A percentile compares a stretch with the other conserved stretches of the same genome.
phyloP scores from a whole-genome alignment of 1,140 invertebrate genomes.

The Tetramorium parvispinum region DNA sequence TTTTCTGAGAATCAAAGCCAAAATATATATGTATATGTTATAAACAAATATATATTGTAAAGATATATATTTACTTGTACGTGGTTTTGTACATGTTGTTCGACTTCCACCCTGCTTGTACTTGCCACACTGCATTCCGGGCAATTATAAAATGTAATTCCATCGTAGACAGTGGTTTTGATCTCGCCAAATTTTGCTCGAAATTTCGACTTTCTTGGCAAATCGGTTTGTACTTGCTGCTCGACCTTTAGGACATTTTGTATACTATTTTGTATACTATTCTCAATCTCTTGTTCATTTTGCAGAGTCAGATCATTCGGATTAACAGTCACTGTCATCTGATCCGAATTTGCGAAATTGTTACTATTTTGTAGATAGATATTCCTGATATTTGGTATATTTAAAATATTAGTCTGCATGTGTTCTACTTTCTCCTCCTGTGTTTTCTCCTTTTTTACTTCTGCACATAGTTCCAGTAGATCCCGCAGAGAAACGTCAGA shows the following conservation, averaged over 20 bases:
- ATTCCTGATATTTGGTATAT: conserved; percentile 83
- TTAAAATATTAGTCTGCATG: conserved; percentile 82
- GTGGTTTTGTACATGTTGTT: conserved; percentile 84
- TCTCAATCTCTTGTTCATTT: conserved; percentile 75
- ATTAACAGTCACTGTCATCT: conserved; percentile 79
- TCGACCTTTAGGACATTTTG: conserved; percentile 77
- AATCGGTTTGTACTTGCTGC: conserved; percentile 80
- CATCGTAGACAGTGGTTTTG: conserved; percentile 83
- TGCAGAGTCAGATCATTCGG: conserved; percentile 79
- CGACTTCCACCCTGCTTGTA: conserved; percentile 81
- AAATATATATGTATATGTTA: too few relatives aligned
- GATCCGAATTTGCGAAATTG: conserved; percentile 78
- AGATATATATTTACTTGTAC: conserved; percentile 77
- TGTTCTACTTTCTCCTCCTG: conserved; percentile 81
- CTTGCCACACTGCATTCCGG: conserved; percentile 85
- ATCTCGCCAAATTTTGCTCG: conserved; percentile 85
- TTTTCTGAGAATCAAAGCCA: too few relatives aligned
- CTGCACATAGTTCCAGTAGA: conserved; percentile 82
- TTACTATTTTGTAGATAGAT: conserved; percentile 79
- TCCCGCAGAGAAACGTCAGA: conserved; percentile 82
- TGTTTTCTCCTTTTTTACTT: conserved; percentile 80
- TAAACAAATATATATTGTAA: too few relatives aligned
- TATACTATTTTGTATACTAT: conserved; percentile 54
- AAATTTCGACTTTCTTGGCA: conserved; percentile 84
- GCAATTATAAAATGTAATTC: conserved; percentile 84